Evolutionary conservation across 1,140 invertebrate species (phyloP).

Genomic region (Cephus cinctus): DNA sequence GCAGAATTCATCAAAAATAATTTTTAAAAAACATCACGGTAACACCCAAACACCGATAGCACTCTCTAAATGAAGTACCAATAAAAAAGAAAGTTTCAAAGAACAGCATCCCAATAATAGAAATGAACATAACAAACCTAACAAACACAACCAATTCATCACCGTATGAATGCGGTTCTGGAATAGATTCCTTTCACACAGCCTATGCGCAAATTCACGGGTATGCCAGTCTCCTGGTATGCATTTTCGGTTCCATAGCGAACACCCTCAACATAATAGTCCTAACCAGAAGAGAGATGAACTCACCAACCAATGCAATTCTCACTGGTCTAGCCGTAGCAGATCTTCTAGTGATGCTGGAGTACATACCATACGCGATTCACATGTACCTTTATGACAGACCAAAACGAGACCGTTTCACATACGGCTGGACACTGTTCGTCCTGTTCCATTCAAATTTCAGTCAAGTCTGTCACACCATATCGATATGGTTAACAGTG

Average conservation of each 20-base stretch:
- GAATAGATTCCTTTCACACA: conserved; percentile 49
- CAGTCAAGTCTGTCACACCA: conserved; percentile 83
- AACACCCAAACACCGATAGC: no score
- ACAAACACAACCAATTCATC: no score
- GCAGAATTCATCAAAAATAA: no score
- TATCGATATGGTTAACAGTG: conserved; percentile 90
- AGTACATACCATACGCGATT: conserved; percentile 87
- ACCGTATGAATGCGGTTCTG: conserved; percentile 46
- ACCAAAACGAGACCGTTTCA: conserved; percentile 61
- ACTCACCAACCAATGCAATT: conserved; percentile 88
- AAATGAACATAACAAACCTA: no score
- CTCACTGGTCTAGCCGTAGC: conserved; percentile 88
- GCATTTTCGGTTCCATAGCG: conserved; percentile 87
- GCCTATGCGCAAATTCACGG: conserved; percentile 64
- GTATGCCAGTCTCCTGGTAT: conserved; percentile 76
- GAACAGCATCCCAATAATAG: no score
- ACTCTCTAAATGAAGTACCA: no score
- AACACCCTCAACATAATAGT: conserved; percentile 95
- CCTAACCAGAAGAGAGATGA: conserved; percentile 87
- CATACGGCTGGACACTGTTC: conserved; percentile 78
- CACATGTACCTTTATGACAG: conserved; percentile 73
- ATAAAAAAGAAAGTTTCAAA: no score
- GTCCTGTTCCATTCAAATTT: conserved; percentile 84
- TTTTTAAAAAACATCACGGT: no score
- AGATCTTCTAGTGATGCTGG: conserved; percentile 89